phyloP scores from a whole-genome alignment of 2,888 invertebrate genomes.

The Hartigia nigra region DNA sequence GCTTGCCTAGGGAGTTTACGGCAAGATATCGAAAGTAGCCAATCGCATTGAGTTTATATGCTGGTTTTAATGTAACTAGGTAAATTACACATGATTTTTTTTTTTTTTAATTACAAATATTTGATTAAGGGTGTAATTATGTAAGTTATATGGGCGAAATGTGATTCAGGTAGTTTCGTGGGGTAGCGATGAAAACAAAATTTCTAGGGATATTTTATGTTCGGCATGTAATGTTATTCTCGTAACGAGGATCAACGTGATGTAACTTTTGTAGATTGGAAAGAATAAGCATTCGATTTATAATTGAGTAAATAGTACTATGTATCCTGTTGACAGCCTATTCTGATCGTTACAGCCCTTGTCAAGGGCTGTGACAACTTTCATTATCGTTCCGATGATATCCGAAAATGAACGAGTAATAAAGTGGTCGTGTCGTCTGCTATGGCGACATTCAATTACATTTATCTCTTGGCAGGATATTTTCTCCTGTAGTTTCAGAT shows the following conservation, averaged over 20 bases:
- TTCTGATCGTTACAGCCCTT: not conserved
- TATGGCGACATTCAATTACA: constrained; percentile 8
- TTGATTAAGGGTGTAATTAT: not conserved
- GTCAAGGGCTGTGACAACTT: not conserved
- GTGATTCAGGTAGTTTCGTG: not conserved
- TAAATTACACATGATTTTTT: not conserved
- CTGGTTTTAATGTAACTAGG: not conserved
- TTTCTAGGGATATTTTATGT: not conserved
- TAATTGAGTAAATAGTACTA: not conserved
- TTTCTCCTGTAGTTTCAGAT: not conserved
- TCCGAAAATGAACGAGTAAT: not conserved
- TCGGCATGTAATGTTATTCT: not conserved
- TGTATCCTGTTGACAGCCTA: not conserved
- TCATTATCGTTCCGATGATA: not conserved
- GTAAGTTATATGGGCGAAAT: not conserved
- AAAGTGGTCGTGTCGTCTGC: not conserved
- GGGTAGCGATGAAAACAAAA: not conserved
- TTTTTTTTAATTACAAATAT: not conserved
- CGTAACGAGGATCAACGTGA: not conserved
- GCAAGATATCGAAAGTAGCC: not conserved
- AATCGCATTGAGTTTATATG: not conserved
- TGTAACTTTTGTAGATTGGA: not conserved
- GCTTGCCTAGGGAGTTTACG: too few species aligned
- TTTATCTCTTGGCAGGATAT: constrained; percentile 3
- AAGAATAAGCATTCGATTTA: not conserved